phyloP scores from a whole-genome alignment of 2,797 vertebrate genomes.

The Chromobotia macracanthus region DNA sequence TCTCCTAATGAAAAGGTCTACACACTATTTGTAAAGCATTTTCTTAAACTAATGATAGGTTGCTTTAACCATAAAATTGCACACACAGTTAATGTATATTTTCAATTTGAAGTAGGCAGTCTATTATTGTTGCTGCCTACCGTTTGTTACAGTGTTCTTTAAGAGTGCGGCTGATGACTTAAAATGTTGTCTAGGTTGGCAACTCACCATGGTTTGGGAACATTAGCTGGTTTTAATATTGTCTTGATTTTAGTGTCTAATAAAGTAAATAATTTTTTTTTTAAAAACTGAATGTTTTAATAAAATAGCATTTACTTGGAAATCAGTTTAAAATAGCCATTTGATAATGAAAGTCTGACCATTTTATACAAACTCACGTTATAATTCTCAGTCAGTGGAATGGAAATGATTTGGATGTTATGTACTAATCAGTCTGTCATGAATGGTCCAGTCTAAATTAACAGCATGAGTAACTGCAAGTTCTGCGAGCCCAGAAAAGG shows the following conservation, averaged over 20 bases:
- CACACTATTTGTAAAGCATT: background rate
- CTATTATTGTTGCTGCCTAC: background rate
- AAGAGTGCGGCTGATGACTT: background rate
- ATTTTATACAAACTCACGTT: constrained; percentile 17
- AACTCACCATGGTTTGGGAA: constrained; percentile 21
- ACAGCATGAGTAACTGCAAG: constrained; percentile 69
- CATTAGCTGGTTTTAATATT: background rate
- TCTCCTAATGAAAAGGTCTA: background rate
- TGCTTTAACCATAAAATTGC: background rate
- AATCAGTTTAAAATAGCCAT: constrained; percentile 13
- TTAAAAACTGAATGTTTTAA: background rate
- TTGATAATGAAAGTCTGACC: background rate
- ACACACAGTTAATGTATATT: background rate
- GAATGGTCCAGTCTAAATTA: constrained; percentile 62
- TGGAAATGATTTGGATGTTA: constrained; percentile 39
- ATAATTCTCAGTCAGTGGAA: constrained; percentile 29
- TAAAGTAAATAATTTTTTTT: background rate
- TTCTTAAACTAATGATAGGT: background rate
- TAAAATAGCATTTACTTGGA: background rate
- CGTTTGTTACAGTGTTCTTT: background rate
- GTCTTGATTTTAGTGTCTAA: background rate
- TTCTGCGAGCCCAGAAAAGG: constrained; percentile 38
- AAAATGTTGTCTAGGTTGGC: background rate
- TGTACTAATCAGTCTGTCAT: constrained; percentile 66
- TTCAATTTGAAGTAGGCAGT: background rate